phyloP scores from a whole-genome alignment of 2,797 vertebrate genomes.

The Liasis olivaceus region DNA sequence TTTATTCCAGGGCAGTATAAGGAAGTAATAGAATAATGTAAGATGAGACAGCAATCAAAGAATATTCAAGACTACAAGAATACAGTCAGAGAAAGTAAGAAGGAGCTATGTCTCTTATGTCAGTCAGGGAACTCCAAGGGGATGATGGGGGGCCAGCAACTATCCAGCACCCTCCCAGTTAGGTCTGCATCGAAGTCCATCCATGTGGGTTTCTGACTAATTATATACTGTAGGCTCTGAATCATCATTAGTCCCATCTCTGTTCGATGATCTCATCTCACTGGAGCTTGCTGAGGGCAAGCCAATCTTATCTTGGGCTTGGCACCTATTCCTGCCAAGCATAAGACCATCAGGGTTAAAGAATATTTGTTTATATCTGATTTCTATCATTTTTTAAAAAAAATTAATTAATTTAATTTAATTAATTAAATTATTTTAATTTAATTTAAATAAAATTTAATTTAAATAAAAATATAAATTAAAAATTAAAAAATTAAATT shows the following conservation, averaged over 20 bases:
- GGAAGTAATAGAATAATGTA: not conserved
- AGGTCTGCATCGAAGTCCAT: not conserved
- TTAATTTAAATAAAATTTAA: too few species aligned
- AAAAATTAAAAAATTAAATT: too few species aligned
- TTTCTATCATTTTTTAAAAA: not conserved
- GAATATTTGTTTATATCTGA: not conserved
- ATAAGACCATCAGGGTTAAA: not conserved
- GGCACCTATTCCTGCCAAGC: not conserved
- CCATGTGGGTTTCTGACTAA: not conserved
- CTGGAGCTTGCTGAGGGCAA: not conserved
- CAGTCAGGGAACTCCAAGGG: not conserved
- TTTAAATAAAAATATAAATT: too few species aligned
- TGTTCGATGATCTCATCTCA: not conserved
- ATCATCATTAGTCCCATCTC: not conserved
- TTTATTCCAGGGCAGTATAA: not conserved
- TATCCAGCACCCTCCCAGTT: not conserved
- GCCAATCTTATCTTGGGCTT: not conserved
- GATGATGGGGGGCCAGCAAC: not conserved
- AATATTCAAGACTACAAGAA: not conserved
- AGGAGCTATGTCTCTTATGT: not conserved
- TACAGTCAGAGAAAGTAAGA: not conserved
- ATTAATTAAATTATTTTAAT: too few species aligned
- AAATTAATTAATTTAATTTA: too few species aligned
- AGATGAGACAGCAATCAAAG: not conserved
- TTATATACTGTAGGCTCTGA: not conserved